Percentiles rank a stretch among this genome's conserved stretches.
These are phyloP conservation scores for Ophraella communa DNA, from an alignment of 2,888 invertebrate species.

Conservation along the genomic window DNA sequence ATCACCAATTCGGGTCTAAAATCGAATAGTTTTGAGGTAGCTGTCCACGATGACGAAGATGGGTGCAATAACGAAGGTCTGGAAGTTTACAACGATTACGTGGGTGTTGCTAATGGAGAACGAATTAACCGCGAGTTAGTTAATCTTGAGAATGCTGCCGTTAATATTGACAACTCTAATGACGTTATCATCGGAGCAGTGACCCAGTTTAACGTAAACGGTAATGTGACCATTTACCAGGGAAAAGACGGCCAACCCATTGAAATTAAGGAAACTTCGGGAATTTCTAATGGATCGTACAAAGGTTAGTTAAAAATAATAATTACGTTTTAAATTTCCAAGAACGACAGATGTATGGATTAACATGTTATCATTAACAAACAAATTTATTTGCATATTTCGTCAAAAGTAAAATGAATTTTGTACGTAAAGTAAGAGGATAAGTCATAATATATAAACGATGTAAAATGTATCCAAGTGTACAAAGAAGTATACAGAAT, in stretches of 20 bases:
- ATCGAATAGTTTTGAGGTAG: neutral
- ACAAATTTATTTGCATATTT: too few relatives aligned
- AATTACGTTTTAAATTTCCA: neutral
- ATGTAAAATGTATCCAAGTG: too few relatives aligned
- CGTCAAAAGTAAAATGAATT: too few relatives aligned
- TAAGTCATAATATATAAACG: too few relatives aligned
- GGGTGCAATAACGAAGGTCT: conserved; percentile 12
- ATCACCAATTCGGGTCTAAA: neutral
- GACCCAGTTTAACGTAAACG: conserved; percentile 61
- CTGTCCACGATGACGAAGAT: neutral
- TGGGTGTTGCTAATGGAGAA: conserved; percentile 5
- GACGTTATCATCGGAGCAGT: conserved; percentile 64
- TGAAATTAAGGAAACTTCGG: neutral
- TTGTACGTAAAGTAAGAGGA: too few relatives aligned
- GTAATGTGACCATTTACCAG: conserved; percentile 63
- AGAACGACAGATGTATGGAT: neutral
- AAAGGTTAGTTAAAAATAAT: neutral
- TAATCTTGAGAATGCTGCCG: conserved; percentile 46
- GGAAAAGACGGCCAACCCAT: conserved; percentile 35
- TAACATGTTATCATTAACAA: neutral
- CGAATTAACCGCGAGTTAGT: conserved; percentile 30
- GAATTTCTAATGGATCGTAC: neutral
- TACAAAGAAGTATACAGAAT: too few relatives aligned
- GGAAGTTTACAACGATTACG: conserved; percentile 10
- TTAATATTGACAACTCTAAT: conserved; percentile 61